A percentile compares a stretch with the other conserved stretches of the same genome.
Evolutionary conservation across 2,888 invertebrate species (phyloP).

Genomic region (Blomia tropicalis): DNA sequence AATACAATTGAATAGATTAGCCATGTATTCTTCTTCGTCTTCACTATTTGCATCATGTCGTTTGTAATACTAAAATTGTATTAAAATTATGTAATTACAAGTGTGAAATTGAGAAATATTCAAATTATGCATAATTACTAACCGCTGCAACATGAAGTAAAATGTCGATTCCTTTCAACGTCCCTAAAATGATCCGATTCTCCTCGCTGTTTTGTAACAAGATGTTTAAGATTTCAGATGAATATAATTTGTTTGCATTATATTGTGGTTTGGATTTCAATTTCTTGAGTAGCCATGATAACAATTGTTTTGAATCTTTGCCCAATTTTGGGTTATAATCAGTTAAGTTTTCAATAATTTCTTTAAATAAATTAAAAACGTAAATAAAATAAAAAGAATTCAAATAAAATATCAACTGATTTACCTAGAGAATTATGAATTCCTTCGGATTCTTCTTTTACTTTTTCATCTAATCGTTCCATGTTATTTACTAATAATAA

Average conservation of each 20-base stretch:
- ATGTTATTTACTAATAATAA: constrained; percentile 50
- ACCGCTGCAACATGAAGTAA: constrained; percentile 82
- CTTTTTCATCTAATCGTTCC: constrained; percentile 73
- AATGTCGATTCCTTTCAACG: constrained; percentile 86
- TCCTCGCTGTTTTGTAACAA: constrained; percentile 69
- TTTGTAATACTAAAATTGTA: constrained; percentile 68
- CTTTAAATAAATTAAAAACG: constrained; percentile 37
- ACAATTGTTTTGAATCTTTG: constrained; percentile 74
- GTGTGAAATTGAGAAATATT: not conserved
- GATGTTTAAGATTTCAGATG: constrained; percentile 87
- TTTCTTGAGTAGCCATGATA: constrained; percentile 79
- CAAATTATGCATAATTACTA: constrained; percentile 32
- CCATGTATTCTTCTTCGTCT: constrained; percentile 96
- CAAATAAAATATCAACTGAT: constrained; percentile 14
- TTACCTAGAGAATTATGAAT: constrained; percentile 78
- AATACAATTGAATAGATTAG: constrained; percentile 87
- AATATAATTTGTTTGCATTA: constrained; percentile 85
- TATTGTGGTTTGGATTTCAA: constrained; percentile 63
- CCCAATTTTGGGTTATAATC: constrained; percentile 68
- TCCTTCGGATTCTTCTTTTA: constrained; percentile 86
- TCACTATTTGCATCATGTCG: constrained; percentile 73
- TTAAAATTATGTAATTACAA: not conserved
- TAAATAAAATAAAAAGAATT: constrained; percentile 7
- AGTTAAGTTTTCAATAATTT: constrained; percentile 82
- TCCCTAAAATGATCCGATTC: constrained; percentile 51